These are phyloP conservation scores for Seriola aureovittata DNA, from an alignment of 2,113 vertebrate species.

Conservation along the genomic window DNA sequence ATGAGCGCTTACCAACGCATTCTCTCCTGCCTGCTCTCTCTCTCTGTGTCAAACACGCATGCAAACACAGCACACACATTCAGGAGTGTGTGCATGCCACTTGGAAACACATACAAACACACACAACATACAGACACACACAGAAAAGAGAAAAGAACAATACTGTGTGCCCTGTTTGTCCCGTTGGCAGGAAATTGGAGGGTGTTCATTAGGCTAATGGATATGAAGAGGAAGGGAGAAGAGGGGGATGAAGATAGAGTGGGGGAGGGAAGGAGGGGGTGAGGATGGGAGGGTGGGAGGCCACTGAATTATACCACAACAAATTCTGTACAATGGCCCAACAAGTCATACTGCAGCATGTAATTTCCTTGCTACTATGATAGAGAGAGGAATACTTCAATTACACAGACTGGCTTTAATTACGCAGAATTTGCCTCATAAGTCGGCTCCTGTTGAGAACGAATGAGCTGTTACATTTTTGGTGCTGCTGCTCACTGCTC, in stretches of 20 bases:
- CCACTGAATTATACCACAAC: slow-evolving; percentile 71
- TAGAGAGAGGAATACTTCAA: slow-evolving; percentile 75
- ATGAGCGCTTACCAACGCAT: slow-evolving; percentile 77
- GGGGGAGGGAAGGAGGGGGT: slow-evolving; percentile 17
- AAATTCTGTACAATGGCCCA: slow-evolving; percentile 70
- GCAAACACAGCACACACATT: slow-evolving; percentile 40
- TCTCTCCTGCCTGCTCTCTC: slow-evolving; percentile 56
- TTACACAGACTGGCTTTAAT: slow-evolving; percentile 81
- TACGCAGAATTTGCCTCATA: slow-evolving; percentile 77
- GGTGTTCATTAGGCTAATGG: slow-evolving; percentile 86
- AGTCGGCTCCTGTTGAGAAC: slow-evolving; percentile 68
- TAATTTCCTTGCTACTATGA: slow-evolving; percentile 74
- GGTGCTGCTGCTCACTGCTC: slow-evolving; percentile 40
- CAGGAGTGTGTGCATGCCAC: neutral
- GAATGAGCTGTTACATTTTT: slow-evolving; percentile 59
- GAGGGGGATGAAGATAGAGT: slow-evolving; percentile 35
- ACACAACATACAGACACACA: neutral
- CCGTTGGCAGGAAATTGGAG: slow-evolving; percentile 74
- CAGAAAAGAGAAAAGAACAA: slow-evolving; percentile 61
- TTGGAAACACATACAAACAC: slow-evolving; percentile 29
- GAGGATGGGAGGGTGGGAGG: slow-evolving; percentile 25
- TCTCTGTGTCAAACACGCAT: slow-evolving; percentile 53
- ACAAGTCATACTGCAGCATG: slow-evolving; percentile 71
- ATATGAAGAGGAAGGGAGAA: slow-evolving; percentile 75
- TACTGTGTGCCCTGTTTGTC: slow-evolving; percentile 64